Base-by-base conservation (phyloP, 1,140 invertebrate species). In the Panagrolaimus sp. region DNA sequence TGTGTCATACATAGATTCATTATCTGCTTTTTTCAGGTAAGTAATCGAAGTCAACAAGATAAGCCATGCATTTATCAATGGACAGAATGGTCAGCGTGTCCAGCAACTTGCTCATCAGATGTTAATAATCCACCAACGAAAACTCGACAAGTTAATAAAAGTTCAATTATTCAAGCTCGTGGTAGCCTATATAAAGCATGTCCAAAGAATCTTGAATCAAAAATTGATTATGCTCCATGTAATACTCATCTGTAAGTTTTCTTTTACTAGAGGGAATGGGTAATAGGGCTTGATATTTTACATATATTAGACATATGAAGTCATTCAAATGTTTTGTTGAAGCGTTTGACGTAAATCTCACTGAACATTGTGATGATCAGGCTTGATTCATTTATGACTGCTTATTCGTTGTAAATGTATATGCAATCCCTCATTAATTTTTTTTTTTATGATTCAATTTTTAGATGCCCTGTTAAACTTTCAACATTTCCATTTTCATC, bases 1-100 rank as follows among this genome's bases (percentile, higher is more conserved):
- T n/a, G n/a, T n/a, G n/a, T n/a, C n/a, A n/a, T n/a, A n/a, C n/a
- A n/a, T n/a, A n/a, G 31, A 38, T 38, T 4, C 31, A 4, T 38
- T 4, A 4, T 38, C 7, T 38, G 2, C 7, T 7, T 38, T 38
- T 38, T 38, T 38, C 31, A 38, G 14, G n/a, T 57, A 20, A 57
- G 20, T 20, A 57, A 57, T 13, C 51, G 51, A 20, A 57, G 51
- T 57, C 20, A 20, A 11, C 20, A 25, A 8, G 51, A 57, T 27
- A 57, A 57, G 20, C 51, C 51, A 27, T 57, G 51, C 51, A 57
- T 57, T 20, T 57, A 57, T 23, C 51, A 57, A 27, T 57, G 51
- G 51, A 25, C 51, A 11, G 51, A 57, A 20, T 57, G 51, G 51
- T 25, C 20, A 8, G 51, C 20, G 1, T 57, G 51, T 20, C 27